Evolutionary conservation across 2,797 vertebrate species (phyloP).

Genomic region (Cossypha caffra): DNA sequence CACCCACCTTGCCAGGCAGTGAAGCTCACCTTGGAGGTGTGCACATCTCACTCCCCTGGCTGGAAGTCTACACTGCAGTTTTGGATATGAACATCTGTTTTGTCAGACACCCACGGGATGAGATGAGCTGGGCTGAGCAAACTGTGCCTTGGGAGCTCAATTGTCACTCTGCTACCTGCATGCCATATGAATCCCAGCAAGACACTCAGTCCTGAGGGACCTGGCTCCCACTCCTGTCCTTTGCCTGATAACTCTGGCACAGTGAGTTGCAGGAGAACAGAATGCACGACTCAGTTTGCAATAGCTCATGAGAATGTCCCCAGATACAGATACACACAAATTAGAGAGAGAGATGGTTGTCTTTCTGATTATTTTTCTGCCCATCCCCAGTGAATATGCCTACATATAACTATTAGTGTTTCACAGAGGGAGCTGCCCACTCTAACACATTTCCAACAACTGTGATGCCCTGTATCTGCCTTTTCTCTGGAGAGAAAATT

Average conservation of each 20-base stretch:
- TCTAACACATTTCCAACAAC: slow-evolving; percentile 18
- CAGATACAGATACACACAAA: neutral
- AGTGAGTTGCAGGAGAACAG: neutral
- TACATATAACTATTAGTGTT: slow-evolving; percentile 27
- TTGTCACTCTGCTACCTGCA: neutral
- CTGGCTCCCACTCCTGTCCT: neutral
- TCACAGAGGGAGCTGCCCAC: neutral
- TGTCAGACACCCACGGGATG: neutral
- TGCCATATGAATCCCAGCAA: neutral
- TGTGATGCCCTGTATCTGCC: neutral
- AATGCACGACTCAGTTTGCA: neutral
- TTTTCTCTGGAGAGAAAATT: neutral
- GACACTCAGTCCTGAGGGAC: neutral
- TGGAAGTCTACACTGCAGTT: neutral
- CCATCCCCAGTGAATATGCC: neutral
- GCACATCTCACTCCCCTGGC: neutral
- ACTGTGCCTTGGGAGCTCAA: neutral
- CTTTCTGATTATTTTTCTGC: neutral
- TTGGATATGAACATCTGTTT: neutral
- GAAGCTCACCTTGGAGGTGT: neutral
- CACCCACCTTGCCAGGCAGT: neutral
- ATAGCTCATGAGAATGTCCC: neutral
- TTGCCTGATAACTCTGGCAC: neutral
- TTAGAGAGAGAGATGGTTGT: neutral
- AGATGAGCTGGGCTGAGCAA: neutral